phyloP scores from a whole-genome alignment of 2,797 vertebrate species.

The Pantherophis vulpinus region DNA sequence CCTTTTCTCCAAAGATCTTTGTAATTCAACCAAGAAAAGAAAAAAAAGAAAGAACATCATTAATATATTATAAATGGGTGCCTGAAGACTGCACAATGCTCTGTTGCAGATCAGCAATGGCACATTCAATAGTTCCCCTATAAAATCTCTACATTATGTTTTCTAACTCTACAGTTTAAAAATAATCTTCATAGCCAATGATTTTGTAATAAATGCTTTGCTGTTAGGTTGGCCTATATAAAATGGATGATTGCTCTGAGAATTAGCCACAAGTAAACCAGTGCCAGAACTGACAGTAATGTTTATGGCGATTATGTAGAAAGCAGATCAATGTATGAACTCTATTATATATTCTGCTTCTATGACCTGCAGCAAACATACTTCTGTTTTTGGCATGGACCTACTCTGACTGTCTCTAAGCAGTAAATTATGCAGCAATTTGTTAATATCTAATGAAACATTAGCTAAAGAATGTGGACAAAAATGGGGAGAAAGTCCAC shows the following conservation, averaged over 20 bases:
- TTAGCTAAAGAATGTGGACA: conserved; percentile 32
- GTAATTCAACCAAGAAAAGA: conserved; percentile 2
- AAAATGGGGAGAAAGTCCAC: conserved; percentile 7
- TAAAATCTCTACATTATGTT: conserved; percentile 51
- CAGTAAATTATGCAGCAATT: conserved; percentile 51
- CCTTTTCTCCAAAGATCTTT: conserved; percentile 17
- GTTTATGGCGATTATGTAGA: conserved; percentile 56
- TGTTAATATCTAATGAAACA: conserved; percentile 20
- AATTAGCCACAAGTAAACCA: conserved; percentile 54
- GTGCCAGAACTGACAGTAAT: conserved; percentile 53
- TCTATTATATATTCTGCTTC: conserved; percentile 30
- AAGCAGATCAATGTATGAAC: conserved; percentile 38
- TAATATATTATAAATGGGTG: conserved; percentile 47
- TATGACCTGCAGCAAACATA: conserved; percentile 40
- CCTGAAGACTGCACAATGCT: neutral
- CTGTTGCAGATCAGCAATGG: neutral
- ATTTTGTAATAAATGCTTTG: conserved; percentile 54
- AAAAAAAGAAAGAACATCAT: conserved; percentile 23
- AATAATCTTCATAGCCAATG: conserved; percentile 48
- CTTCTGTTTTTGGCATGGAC: conserved; percentile 20
- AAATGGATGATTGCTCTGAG: conserved; percentile 42
- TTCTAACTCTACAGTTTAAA: conserved; percentile 39
- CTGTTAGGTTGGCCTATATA: conserved; percentile 52
- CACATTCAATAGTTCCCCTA: neutral
- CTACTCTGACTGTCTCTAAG: neutral